Conservation (phyloP, 2,888 invertebrate species). For the Rhogogaster chlorosoma region DNA sequence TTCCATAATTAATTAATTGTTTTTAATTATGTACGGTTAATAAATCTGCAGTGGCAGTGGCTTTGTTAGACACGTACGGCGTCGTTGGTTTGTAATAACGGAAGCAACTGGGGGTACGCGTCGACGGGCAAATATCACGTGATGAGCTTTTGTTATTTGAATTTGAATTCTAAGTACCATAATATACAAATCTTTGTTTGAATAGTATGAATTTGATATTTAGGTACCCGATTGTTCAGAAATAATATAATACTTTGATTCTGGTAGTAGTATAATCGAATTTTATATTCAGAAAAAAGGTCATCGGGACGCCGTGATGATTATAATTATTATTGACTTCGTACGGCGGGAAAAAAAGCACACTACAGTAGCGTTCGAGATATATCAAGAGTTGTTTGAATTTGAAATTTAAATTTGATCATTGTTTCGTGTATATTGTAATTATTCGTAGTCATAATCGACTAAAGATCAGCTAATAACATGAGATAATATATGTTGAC, state of each 20-base stretch:
- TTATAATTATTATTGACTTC: neutral
- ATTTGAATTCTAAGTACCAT: neutral
- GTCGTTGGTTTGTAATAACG: neutral
- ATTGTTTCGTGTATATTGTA: neutral
- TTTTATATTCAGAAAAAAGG: neutral
- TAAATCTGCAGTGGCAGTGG: neutral
- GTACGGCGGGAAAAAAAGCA: neutral
- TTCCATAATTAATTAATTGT: constrained; percentile 5
- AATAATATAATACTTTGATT: neutral
- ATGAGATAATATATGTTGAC: neutral
- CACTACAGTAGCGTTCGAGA: neutral
- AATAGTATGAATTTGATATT: neutral
- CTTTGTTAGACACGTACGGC: neutral
- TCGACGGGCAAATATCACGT: neutral
- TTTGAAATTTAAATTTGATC: neutral
- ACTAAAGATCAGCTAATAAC: neutral
- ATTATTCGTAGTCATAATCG: neutral
- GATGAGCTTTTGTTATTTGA: neutral
- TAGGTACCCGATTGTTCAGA: neutral
- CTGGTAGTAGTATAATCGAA: neutral
- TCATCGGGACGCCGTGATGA: neutral
- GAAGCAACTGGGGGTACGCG: neutral
- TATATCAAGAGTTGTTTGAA: neutral
- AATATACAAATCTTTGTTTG: neutral
- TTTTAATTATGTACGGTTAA: neutral